Evolutionary conservation across 2,797 vertebrate species (phyloP), one percentile per base, ranked within the genome.

Genomic region (Labroides dimidiatus): DNA sequence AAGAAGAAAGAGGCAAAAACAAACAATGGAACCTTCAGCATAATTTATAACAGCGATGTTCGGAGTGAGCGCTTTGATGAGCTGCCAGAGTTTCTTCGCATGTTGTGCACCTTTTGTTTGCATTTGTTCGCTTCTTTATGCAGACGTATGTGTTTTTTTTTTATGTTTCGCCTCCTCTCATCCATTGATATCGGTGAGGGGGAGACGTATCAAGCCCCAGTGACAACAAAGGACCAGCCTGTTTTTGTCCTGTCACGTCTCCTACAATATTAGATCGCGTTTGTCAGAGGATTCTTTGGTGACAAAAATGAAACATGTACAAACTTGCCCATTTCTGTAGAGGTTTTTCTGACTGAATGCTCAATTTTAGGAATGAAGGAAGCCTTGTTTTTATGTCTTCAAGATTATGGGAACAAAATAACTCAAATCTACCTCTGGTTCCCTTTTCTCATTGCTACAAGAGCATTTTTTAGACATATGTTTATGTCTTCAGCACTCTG

Each of bases 21-120:
- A 69, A 88, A 87, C 84, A 91, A 91, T 78, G 14, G 75, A 79
- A 79, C 66, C 81, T 84, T 87, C 85, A 82, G 81, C 81, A 81
- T 87, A 82, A 91, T 90, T 92, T 89, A 80, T 80, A 81, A 74
- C 64, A 12, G 66, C 62, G 41, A 64, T 44, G 52, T 78, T 81
- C 1, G 4, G 49, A 71, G 80, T 44, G 21, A 17, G 50, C 15
- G 64, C 87, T 89, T 89, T 88, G 85, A 92, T 87, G 84, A 82
- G 84, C 85, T 84, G 87, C 86, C 84, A 85, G 76, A 65, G 59
- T 66, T 15, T 82, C 61, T 45, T 54, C 41, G 80, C 49, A 24
- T 68, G 71, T 64, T 87, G 64, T 62, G 74, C 51, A 4, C 64
- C 78, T 82, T 87, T 75, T 81, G 62, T 86, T 64, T 67, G 64